phyloP scores from a whole-genome alignment of 1,140 invertebrate species.

The Mizuhopecten yessoensis region DNA sequence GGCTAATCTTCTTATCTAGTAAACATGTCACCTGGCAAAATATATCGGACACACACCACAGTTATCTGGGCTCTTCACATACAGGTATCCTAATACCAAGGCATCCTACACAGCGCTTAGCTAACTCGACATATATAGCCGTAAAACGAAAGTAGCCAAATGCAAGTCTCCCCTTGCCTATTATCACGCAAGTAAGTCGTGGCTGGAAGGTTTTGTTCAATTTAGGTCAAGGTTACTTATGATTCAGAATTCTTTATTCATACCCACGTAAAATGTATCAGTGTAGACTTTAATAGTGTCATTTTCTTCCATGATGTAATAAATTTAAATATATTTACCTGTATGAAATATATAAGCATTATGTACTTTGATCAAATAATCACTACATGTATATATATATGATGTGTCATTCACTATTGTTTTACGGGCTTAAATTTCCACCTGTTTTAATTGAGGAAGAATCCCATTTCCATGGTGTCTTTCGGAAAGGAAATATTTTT shows the following conservation, averaged over 20 bases:
- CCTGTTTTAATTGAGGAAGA: too few relatives aligned
- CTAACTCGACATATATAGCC: not conserved
- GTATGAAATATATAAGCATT: not conserved
- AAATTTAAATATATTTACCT: too few relatives aligned
- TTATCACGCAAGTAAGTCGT: not conserved
- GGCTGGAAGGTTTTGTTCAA: not conserved
- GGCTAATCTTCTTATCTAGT: not conserved
- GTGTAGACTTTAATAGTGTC: not conserved
- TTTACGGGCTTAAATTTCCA: not conserved
- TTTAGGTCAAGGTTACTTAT: not conserved
- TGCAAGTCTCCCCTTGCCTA: not conserved
- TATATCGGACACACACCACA: not conserved
- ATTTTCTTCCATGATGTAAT: too few relatives aligned
- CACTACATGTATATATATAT: not conserved
- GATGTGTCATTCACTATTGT: not conserved
- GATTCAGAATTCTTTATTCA: not conserved
- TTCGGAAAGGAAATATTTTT: too few relatives aligned
- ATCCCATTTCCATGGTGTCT: too few relatives aligned
- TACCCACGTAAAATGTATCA: not conserved
- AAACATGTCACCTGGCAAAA: not conserved
- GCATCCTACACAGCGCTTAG: not conserved
- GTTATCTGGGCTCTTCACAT: not conserved
- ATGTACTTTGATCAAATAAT: not conserved
- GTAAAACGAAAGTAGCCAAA: not conserved
- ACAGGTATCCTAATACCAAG: not conserved